phyloP scores from a whole-genome alignment of 2,888 invertebrate species.

The Lamellibrachia columna region DNA sequence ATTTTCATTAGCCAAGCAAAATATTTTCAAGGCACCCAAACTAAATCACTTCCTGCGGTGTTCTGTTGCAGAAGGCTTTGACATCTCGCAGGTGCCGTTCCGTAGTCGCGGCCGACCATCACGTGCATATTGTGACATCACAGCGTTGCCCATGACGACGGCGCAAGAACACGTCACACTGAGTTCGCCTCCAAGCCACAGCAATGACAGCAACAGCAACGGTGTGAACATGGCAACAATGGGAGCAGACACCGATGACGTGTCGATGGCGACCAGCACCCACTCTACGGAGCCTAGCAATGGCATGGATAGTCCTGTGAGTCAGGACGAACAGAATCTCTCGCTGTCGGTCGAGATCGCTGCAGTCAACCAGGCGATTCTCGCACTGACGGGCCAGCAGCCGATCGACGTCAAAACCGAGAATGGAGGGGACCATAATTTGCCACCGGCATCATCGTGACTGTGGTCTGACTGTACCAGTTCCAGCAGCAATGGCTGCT shows the following conservation, averaged over 20 bases:
- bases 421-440: not conserved
- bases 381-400: slow-evolving; percentile 39
- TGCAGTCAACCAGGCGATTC: slow-evolving; percentile 43
- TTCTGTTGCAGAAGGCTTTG: slow-evolving; percentile 40
- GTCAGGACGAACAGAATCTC: slow-evolving; percentile 32
- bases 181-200: slow-evolving; percentile 19
- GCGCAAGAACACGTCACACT: not conserved
- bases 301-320: not conserved
- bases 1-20: no score
- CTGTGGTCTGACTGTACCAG: not conserved
- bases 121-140: slow-evolving; percentile 37
- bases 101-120: slow-evolving; percentile 43
- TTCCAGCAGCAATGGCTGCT: not conserved
- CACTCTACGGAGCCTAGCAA: slow-evolving; percentile 17
- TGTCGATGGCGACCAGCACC: not conserved
- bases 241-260: not conserved
- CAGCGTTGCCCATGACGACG: slow-evolving; percentile 21
- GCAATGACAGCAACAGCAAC: not conserved
- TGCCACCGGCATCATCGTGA: not conserved
- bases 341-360: slow-evolving; percentile 42
- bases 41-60: not conserved
- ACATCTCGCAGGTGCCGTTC: slow-evolving; percentile 41
- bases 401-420: slow-evolving; percentile 29
- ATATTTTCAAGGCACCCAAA: not conserved
- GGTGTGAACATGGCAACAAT: not conserved